phyloP scores from a whole-genome alignment of 2,888 invertebrate species.

The Agrenia bidenticulata region DNA sequence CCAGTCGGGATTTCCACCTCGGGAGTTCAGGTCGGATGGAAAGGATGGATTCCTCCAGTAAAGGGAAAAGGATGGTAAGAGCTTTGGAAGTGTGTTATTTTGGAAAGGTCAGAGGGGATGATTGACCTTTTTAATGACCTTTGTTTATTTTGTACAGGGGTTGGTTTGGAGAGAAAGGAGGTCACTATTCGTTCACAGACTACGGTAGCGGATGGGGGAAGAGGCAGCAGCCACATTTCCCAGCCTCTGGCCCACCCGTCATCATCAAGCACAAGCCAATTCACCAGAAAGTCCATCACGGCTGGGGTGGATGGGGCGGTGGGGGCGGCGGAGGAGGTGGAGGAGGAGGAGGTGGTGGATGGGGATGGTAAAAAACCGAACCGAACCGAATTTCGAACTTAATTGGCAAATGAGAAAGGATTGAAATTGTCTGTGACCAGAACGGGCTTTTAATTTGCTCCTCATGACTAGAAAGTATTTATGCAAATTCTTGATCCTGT shows the following conservation, averaged over 20 bases:
- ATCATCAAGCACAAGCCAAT: conserved; percentile 36
- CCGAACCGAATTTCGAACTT: too few relatives aligned
- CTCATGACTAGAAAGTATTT: too few relatives aligned
- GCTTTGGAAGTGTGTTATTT: neutral
- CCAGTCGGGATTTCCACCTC: conserved; percentile 28
- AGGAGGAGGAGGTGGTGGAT: too few relatives aligned
- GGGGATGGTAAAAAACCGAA: neutral
- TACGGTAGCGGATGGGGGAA: conserved; percentile 37
- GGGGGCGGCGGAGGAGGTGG: conserved; percentile 7
- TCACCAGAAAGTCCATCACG: conserved; percentile 24
- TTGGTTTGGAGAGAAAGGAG: conserved; percentile 28
- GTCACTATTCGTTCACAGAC: conserved; percentile 34
- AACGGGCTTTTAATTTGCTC: too few relatives aligned
- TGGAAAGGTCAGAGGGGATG: neutral
- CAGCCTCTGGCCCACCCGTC: conserved; percentile 38
- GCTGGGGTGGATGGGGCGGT: conserved; percentile 17
- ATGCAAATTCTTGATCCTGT: too few relatives aligned
- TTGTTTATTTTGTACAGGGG: too few relatives aligned
- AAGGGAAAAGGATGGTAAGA: conserved; percentile 37
- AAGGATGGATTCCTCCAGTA: conserved; percentile 42
- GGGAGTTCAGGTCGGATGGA: conserved; percentile 39
- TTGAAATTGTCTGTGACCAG: too few relatives aligned
- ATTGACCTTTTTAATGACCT: neutral
- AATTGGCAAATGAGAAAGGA: too few relatives aligned
- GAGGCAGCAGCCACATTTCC: conserved; percentile 35